A percentile compares a stretch with the other conserved stretches of the same genome.
Evolutionary conservation across 2,113 vertebrate genomes (phyloP).

Genomic region (Mormyrus lacerda): DNA sequence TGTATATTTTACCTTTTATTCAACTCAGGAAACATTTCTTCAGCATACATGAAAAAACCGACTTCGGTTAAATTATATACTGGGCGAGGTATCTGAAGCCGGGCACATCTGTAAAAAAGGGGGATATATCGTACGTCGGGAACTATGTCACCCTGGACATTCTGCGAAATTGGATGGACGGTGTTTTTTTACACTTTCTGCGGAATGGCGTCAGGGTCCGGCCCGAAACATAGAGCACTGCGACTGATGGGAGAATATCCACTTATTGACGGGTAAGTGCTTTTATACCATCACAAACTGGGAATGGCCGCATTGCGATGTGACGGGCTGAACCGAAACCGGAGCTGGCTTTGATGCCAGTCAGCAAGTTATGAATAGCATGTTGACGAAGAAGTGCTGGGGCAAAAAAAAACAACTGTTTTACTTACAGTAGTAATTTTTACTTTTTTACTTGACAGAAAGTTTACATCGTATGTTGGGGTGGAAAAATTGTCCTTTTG

Average conservation of each 20-base stretch:
- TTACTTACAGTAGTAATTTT: neutral
- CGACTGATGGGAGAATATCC: conserved; percentile 62
- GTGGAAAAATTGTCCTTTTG: neutral
- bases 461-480: neutral
- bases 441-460: neutral
- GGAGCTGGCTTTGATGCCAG: neutral
- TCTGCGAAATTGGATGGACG: neutral
- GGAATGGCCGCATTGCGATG: neutral
- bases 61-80: neutral
- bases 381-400: neutral
- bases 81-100: neutral
- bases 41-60: neutral
- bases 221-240: conserved; percentile 33
- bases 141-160: neutral
- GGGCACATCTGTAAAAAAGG: neutral
- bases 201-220: conserved; percentile 35
- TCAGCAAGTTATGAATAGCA: neutral
- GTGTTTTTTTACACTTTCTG: conserved; percentile 32
- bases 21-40: neutral
- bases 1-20: neutral
- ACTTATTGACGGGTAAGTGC: conserved; percentile 73
- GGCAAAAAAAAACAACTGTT: neutral
- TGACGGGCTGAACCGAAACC: neutral
- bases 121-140: too few relatives aligned
- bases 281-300: neutral